These are phyloP conservation scores for Melanerpes formicivorus DNA, from an alignment of 2,113 vertebrate species.

Conservation along the genomic window DNA sequence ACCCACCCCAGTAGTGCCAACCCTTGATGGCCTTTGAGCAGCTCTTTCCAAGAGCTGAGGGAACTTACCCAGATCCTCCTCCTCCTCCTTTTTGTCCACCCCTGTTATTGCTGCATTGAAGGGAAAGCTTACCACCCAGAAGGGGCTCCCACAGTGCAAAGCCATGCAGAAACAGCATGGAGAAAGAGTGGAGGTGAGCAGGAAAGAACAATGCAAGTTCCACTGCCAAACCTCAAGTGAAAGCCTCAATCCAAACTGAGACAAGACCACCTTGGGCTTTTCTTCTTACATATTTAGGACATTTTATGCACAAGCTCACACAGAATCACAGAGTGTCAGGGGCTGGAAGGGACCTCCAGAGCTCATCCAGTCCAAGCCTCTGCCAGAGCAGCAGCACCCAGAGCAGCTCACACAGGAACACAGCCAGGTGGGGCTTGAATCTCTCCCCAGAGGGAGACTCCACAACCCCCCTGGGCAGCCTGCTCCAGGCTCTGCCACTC, in stretches of 20 bases:
- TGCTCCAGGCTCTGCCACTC: too few species aligned
- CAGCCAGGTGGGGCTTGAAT: too few species aligned
- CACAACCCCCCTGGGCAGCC: too few species aligned
- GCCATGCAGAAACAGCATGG: not conserved
- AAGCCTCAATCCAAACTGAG: not conserved
- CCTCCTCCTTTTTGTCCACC: not conserved
- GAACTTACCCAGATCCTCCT: not conserved
- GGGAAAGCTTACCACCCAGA: not conserved
- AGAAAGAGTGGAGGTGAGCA: not conserved
- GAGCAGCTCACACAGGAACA: too few species aligned
- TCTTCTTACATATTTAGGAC: not conserved
- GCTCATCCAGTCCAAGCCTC: too few species aligned
- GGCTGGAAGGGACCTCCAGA: too few species aligned
- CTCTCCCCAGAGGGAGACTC: too few species aligned
- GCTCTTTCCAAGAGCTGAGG: not conserved
- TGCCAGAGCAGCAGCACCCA: too few species aligned
- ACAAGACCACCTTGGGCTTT: not conserved
- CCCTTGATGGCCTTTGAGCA: not conserved
- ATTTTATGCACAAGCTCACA: not conserved
- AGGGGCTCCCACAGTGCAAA: not conserved
- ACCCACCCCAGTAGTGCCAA: not conserved
- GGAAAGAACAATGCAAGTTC: not conserved
- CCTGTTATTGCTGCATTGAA: not conserved
- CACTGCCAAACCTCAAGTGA: not conserved
- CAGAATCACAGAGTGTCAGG: too few species aligned